Evolutionary conservation across 2,888 invertebrate species (phyloP).

Genomic region (Ichneumoninae sp.): DNA sequence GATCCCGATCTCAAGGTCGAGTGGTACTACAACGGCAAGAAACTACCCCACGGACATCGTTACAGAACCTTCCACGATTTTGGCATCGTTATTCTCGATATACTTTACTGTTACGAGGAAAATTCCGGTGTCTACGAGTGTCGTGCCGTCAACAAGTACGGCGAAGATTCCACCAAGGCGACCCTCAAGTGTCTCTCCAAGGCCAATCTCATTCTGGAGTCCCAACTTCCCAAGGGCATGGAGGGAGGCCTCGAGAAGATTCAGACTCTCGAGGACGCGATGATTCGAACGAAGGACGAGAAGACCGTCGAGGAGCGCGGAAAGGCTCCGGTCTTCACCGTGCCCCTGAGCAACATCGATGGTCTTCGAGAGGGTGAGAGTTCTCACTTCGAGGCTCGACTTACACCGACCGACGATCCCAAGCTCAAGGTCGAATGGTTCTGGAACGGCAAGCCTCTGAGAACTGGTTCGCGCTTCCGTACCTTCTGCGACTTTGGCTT

Average conservation of each 20-base stretch:
- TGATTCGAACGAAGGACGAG: constrained; percentile 91
- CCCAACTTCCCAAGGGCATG: constrained; percentile 97
- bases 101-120: constrained; percentile 97
- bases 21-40: constrained; percentile 97
- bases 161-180: constrained; percentile 94
- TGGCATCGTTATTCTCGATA: constrained; percentile 97
- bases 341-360: constrained; percentile 94
- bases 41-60: constrained; percentile 96
- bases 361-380: constrained; percentile 96
- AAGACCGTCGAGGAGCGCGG: constrained; percentile 91
- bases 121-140: constrained; percentile 98
- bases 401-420: constrained; percentile 96
- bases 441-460: constrained; percentile 95
- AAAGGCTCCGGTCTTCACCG: constrained; percentile 95
- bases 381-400: constrained; percentile 94
- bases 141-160: constrained; percentile 95
- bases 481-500: constrained; percentile 99
- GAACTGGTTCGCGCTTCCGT: constrained; percentile 96
- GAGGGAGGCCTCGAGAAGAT: constrained; percentile 97
- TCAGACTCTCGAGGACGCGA: constrained; percentile 95
- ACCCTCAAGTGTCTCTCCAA: constrained; percentile 94
- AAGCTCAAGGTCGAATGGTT: constrained; percentile 97
- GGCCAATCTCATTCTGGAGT: constrained; percentile 95
- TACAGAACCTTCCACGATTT: constrained; percentile 99
- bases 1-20: constrained; percentile 98